phyloP scores from a whole-genome alignment of 2,113 vertebrate genomes.

The Ceyx melanurus region DNA sequence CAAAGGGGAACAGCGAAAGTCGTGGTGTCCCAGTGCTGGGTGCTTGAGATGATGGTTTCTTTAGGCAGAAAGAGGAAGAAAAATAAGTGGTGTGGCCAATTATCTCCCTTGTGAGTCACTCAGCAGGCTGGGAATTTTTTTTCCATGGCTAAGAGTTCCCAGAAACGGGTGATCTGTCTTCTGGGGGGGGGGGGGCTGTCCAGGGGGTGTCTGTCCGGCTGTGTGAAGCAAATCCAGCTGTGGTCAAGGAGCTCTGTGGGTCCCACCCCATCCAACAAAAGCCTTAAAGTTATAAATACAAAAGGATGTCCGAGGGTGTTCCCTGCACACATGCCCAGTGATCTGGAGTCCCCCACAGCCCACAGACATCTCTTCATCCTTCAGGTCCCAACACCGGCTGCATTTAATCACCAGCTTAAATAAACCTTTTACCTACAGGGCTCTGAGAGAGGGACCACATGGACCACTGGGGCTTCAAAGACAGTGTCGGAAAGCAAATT shows the following conservation, averaged over 20 bases:
- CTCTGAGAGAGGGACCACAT: accelerated
- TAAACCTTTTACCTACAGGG: not conserved
- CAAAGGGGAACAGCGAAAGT: not conserved
- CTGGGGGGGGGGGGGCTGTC: not conserved
- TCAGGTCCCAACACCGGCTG: accelerated
- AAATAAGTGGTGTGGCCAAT: constrained; percentile 6
- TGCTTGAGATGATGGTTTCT: not conserved
- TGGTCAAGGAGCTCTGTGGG: accelerated
- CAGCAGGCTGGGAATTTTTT: not conserved
- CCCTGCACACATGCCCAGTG: not conserved
- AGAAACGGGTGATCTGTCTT: not conserved
- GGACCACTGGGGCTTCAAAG: not conserved
- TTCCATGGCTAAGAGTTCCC: constrained; percentile 32
- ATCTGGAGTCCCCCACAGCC: not conserved
- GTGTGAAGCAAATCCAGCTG: not conserved
- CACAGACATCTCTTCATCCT: not conserved
- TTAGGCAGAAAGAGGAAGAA: not conserved
- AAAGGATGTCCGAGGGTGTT: not conserved
- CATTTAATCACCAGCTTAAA: not conserved
- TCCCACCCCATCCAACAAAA: accelerated
- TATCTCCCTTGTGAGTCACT: constrained; percentile 43
- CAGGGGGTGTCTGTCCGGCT: not conserved
- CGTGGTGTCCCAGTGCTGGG: not conserved
- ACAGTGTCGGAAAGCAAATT: not conserved
- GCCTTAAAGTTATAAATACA: not conserved